phyloP scores from a whole-genome alignment of 2,888 invertebrate genomes.

The Oscheius myriophilus region DNA sequence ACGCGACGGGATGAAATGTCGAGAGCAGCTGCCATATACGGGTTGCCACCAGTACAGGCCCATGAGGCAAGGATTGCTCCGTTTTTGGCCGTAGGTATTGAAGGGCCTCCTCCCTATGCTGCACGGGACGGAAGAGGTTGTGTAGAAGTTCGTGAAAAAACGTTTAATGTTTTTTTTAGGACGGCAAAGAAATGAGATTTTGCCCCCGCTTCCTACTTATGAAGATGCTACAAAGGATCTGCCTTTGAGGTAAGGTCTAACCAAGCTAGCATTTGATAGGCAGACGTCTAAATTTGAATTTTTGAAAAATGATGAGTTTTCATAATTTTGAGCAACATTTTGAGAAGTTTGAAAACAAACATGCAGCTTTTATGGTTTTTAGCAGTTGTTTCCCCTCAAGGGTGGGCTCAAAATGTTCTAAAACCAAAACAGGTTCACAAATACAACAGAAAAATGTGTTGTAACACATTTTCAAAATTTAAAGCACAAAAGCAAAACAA shows the following conservation, averaged over 20 bases:
- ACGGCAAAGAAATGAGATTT: constrained; percentile 46
- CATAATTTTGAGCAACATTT: too few species aligned
- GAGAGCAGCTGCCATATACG: constrained; percentile 50
- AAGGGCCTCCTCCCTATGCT: constrained; percentile 66
- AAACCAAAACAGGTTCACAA: too few species aligned
- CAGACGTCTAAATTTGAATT: too few species aligned
- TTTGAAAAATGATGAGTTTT: background rate
- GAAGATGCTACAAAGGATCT: constrained; percentile 69
- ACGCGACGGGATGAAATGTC: constrained; percentile 50
- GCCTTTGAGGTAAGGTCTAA: constrained; percentile 41
- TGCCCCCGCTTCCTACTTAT: constrained; percentile 68
- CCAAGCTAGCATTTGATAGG: too few species aligned
- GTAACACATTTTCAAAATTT: too few species aligned
- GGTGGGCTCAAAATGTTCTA: too few species aligned
- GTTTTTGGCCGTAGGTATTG: constrained; percentile 55
- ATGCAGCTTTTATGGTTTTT: too few species aligned
- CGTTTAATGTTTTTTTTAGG: constrained; percentile 1
- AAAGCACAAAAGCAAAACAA: constrained; percentile 29
- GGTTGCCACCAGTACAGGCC: constrained; percentile 26
- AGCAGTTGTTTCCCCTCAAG: too few species aligned
- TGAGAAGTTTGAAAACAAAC: too few species aligned
- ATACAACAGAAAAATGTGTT: too few species aligned
- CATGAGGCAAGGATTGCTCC: constrained; percentile 46
- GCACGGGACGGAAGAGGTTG: constrained; percentile 12
- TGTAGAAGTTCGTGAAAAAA: background rate